Evolutionary conservation across 2,888 invertebrate species (phyloP), one percentile per base, ranked within the genome.

Genomic region (Phalera bucephala): DNA sequence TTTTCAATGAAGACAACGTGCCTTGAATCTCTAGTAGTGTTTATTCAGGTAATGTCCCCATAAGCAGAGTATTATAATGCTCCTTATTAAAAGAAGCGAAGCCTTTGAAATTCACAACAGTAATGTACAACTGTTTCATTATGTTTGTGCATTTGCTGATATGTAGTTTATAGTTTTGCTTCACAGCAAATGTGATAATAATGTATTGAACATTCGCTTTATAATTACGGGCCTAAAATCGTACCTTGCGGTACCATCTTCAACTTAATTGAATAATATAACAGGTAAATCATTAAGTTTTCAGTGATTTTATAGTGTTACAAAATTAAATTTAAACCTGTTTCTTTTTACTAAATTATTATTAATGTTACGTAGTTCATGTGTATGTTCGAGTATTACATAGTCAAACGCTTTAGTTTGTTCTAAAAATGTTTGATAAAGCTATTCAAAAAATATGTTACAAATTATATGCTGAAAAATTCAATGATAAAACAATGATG

Each of bases 211-310:
- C 15, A 28, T 28, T 22, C 8, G 8, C 4, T 29, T 9, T 15
- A 28, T 9, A 28, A 28, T 44, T 43, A 33, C 40, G 57, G 64
- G 65, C 69, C 72, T 74, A 69, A 47, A 35, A 44, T 36, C 36
- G 72, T 75, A 75, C 73, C 80, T 79, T 74, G 66, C 7, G 12
- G 29, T 17, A 29, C 6, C 28, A 17, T 5, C 17, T 5, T 17
- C 3, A 3, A 3, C 22, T 8, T 22, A 4, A 8, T 22, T 22
- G 8, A 22, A 7, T 6, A 2, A 22, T n/a, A 4, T 5, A 5
- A 19, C 7, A 5, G 19, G 7, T 19, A 19, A 19, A 9, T n/a
- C 9, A 8, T 17, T 17, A 17, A 17, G 17, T 17, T 17, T 25
- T 17, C 42, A 45, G 53, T 31, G 57, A 57, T 53, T 50, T 58